These are phyloP conservation scores for Coregonus suidteri DNA, from an alignment of 2,797 vertebrate species.

Conservation along the genomic window DNA sequence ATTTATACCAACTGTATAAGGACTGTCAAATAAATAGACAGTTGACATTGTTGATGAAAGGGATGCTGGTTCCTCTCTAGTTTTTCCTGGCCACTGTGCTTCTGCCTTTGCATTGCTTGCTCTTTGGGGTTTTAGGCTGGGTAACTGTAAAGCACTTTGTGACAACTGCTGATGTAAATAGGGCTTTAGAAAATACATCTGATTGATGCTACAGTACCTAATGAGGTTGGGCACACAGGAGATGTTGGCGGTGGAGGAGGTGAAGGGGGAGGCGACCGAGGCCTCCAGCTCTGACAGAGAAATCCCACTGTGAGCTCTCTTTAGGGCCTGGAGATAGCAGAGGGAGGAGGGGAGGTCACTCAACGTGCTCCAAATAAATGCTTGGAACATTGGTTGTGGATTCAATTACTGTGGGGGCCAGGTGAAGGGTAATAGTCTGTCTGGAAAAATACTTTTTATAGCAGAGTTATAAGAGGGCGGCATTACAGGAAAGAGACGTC, in stretches of 20 bases:
- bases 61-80: too few relatives aligned
- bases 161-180: too few relatives aligned
- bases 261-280: constrained; percentile 96
- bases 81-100: too few relatives aligned
- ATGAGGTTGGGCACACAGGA: constrained; percentile 95
- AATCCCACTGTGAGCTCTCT: constrained; percentile 94
- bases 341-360: neutral
- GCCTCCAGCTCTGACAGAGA: constrained; percentile 97
- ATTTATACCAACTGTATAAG: neutral
- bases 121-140: too few relatives aligned
- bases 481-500: neutral
- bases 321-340: constrained; percentile 81
- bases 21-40: neutral
- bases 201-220: constrained; percentile 74
- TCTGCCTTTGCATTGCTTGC: too few relatives aligned
- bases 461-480: neutral
- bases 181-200: too few relatives aligned
- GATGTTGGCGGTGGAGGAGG: constrained; percentile 92
- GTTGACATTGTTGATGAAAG: too few relatives aligned
- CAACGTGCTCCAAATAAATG: neutral
- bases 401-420: too few relatives aligned
- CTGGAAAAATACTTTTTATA: neutral
- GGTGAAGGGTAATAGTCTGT: neutral
- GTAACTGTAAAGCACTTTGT: too few relatives aligned
- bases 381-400: neutral